These are phyloP conservation scores for Galemys pyrenaicus DNA, from an alignment of 2,113 vertebrate species.

Conservation along the genomic window DNA sequence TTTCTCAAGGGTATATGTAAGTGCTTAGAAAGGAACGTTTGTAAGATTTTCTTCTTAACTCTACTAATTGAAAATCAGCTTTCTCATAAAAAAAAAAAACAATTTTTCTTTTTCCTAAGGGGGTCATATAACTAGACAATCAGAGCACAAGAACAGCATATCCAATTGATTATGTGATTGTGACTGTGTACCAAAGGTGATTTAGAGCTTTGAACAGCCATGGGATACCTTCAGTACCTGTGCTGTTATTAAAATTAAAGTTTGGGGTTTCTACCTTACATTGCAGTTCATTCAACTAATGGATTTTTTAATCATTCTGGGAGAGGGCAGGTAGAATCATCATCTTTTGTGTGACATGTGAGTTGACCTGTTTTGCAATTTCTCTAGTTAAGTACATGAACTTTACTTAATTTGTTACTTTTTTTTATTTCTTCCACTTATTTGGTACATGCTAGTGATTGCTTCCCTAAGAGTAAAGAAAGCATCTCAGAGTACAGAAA, in stretches of 20 bases:
- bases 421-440: neutral
- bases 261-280: neutral
- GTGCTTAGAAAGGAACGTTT: constrained; percentile 42
- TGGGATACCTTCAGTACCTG: neutral
- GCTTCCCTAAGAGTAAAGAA: neutral
- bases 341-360: neutral
- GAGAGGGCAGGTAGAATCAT: neutral
- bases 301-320: neutral
- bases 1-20: constrained; percentile 53
- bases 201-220: neutral
- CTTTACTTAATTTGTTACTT: neutral
- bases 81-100: constrained; percentile 55
- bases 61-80: constrained; percentile 50
- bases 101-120: constrained; percentile 34
- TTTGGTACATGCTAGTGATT: neutral
- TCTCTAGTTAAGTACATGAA: neutral
- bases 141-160: constrained; percentile 44
- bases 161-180: constrained; percentile 1
- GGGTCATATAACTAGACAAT: constrained; percentile 37
- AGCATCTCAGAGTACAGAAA: neutral
- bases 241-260: neutral
- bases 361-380: constrained; percentile 14
- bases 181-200: neutral
- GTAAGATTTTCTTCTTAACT: constrained; percentile 41
- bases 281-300: constrained; percentile 22